These are phyloP conservation scores for Zelleria hepariella DNA, from an alignment of 2,888 invertebrate species.

Conservation along the genomic window DNA sequence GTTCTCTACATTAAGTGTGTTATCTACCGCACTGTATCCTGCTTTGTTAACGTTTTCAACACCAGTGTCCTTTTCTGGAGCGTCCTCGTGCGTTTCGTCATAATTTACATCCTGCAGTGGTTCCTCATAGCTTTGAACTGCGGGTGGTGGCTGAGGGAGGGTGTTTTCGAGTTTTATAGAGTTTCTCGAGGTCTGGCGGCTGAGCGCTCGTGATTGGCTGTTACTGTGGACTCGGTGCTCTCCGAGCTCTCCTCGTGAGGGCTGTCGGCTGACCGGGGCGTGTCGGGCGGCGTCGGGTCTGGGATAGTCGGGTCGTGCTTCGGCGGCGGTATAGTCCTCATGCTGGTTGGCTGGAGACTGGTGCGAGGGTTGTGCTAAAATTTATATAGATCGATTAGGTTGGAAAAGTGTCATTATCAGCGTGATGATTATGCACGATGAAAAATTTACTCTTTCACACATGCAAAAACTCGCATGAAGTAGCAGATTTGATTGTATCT, in stretches of 20 bases:
- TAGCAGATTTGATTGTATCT: too few relatives aligned
- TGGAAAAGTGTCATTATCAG: too few relatives aligned
- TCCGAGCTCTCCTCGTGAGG: conserved; percentile 23
- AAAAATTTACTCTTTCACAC: too few relatives aligned
- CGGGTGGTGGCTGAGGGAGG: conserved; percentile 13
- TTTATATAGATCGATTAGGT: background rate
- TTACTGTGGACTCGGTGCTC: conserved; percentile 23
- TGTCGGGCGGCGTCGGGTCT: conserved; percentile 55
- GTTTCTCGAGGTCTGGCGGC: conserved; percentile 27
- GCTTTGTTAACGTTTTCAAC: conserved; percentile 12
- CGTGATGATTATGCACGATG: too few relatives aligned
- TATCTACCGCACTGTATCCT: conserved; percentile 11
- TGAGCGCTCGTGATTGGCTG: conserved; percentile 8
- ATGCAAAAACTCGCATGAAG: background rate
- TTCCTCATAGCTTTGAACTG: conserved; percentile 14
- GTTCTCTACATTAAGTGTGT: conserved; percentile 28
- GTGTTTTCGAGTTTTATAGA: conserved; percentile 24
- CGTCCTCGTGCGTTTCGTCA: conserved; percentile 8
- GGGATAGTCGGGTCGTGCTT: conserved; percentile 53
- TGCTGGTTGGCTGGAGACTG: conserved; percentile 44
- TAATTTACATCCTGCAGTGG: conserved; percentile 9
- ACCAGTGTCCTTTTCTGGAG: conserved; percentile 10
- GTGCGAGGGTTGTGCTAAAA: conserved; percentile 64
- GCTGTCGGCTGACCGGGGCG: conserved; percentile 22
- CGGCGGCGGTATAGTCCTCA: conserved; percentile 42